These are phyloP conservation scores for Heliconius erato DNA, from an alignment of 2,888 invertebrate species.

Conservation along the genomic window DNA sequence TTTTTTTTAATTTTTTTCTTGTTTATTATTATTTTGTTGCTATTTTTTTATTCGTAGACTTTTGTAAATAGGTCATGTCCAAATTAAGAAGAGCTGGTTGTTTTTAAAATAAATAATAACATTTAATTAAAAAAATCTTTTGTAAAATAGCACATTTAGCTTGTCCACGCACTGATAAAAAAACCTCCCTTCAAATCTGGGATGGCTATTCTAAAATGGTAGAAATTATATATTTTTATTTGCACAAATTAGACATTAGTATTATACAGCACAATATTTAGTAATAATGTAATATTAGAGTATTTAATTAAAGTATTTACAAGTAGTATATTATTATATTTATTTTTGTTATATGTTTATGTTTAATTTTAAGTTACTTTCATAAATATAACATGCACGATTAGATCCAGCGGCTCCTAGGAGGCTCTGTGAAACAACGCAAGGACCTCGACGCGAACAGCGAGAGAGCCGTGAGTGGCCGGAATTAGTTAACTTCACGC, in stretches of 20 bases:
- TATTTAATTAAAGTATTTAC: not conserved
- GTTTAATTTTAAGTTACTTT: constrained; percentile 61
- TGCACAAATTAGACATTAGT: not conserved
- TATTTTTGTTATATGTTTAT: constrained; percentile 50
- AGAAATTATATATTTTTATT: not conserved
- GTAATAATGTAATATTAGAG: not conserved
- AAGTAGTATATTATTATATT: constrained; percentile 46
- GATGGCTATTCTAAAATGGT: constrained; percentile 9
- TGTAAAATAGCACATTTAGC: constrained; percentile 38
- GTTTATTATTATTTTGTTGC: not conserved
- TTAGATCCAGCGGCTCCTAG: constrained; percentile 91
- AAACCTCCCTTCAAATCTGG: constrained; percentile 21
- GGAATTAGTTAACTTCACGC: constrained; percentile 13
- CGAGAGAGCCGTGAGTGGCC: constrained; percentile 89
- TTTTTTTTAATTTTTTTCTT: too few species aligned
- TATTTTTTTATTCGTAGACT: not conserved
- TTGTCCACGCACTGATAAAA: constrained; percentile 18
- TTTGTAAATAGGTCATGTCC: too few species aligned
- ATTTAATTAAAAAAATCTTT: constrained; percentile 32
- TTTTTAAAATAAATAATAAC: not conserved
- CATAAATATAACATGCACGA: constrained; percentile 64
- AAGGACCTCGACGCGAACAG: constrained; percentile 89
- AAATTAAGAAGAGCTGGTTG: not conserved
- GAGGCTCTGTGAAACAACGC: constrained; percentile 88
- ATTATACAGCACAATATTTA: not conserved